A percentile compares a stretch with the other conserved stretches of the same genome.
phyloP scores from a whole-genome alignment of 2,888 invertebrate species.

The Trypoxylon attenuatum region DNA sequence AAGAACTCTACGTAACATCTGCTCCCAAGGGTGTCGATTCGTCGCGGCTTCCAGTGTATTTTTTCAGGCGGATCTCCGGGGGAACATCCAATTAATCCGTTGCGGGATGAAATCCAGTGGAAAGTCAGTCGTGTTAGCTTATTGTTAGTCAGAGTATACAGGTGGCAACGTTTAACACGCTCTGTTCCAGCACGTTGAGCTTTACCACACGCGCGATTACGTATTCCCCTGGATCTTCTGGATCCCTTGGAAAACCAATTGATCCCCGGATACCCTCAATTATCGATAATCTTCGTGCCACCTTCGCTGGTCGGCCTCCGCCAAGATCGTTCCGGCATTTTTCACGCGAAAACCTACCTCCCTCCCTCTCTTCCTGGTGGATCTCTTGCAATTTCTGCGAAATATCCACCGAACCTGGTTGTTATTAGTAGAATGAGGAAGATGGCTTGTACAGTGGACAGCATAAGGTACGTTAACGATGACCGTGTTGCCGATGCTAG shows the following conservation, averaged over 20 bases:
- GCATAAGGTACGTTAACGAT: no score
- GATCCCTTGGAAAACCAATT: no score
- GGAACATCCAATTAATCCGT: slow-evolving; percentile 43
- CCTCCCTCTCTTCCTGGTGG: no score
- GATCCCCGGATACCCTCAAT: slow-evolving; percentile 30
- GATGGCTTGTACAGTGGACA: no score
- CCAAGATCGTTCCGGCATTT: no score
- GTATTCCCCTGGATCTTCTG: background rate
- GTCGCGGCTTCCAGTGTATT: slow-evolving; percentile 43
- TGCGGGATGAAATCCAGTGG: slow-evolving; percentile 58
- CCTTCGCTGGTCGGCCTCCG: no score
- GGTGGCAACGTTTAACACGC: slow-evolving; percentile 59
- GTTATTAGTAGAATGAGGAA: no score
- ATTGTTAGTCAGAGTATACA: slow-evolving; percentile 56
- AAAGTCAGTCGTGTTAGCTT: slow-evolving; percentile 52
- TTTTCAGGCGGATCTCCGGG: slow-evolving; percentile 7
- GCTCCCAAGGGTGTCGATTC: slow-evolving; percentile 25
- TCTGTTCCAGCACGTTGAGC: slow-evolving; percentile 34
- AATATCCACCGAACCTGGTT: no score
- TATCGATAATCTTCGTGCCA: slow-evolving; percentile 12
- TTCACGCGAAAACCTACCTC: no score
- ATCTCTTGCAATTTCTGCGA: no score
- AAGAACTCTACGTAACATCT: slow-evolving; percentile 22
- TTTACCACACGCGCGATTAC: slow-evolving; percentile 35
- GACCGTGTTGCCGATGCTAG: no score